These are phyloP conservation scores for Mustelus asterias DNA, from an alignment of 2,113 vertebrate genomes.

Conservation along the genomic window DNA sequence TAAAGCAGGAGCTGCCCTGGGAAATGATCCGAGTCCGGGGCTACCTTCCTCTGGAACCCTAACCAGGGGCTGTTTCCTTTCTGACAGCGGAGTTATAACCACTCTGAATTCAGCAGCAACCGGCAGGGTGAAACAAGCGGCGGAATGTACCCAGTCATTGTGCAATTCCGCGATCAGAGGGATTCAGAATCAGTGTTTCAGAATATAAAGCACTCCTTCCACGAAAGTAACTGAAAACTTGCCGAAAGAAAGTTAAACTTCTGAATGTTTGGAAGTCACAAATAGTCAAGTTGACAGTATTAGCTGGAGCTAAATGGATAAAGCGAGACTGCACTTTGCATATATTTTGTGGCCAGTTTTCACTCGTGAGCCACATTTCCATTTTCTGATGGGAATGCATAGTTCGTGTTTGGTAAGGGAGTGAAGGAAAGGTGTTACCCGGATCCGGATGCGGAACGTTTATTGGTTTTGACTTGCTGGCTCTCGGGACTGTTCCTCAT, in stretches of 20 bases:
- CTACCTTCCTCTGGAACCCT: background rate
- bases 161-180: background rate
- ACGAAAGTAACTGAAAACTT: background rate
- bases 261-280: background rate
- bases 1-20: background rate
- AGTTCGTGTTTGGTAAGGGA: background rate
- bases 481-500: background rate
- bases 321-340: background rate
- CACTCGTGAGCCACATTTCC: background rate
- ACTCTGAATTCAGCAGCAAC: background rate
- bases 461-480: background rate
- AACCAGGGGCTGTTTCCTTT: background rate
- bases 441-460: conserved; percentile 21
- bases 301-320: background rate
- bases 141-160: background rate
- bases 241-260: background rate
- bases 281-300: no score
- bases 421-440: background rate
- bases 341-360: background rate
- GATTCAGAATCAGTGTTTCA: background rate
- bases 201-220: background rate
- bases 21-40: background rate
- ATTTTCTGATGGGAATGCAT: background rate
- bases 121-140: background rate
- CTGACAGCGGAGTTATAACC: background rate